These are phyloP conservation scores for Agapostemon virescens DNA, from an alignment of 2,888 invertebrate species.

Conservation along the genomic window DNA sequence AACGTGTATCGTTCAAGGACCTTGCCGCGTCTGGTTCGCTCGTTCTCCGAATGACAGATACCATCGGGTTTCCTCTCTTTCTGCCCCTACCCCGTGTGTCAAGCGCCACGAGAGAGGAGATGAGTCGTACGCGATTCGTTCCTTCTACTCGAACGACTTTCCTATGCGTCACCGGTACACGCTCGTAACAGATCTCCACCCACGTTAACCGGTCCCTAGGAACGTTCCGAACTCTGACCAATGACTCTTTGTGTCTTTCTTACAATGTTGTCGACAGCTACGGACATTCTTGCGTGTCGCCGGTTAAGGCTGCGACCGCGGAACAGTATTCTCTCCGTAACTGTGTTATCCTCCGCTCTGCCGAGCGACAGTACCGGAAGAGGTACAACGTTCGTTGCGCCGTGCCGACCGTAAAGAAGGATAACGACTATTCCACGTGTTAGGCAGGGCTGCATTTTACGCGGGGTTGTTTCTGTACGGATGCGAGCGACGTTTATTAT, in stretches of 20 bases:
- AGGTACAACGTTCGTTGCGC: too few species aligned
- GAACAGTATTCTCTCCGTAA: too few species aligned
- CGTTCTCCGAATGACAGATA: slow-evolving; percentile 71
- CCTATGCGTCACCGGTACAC: slow-evolving; percentile 65
- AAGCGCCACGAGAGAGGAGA: slow-evolving; percentile 42
- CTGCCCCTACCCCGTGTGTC: slow-evolving; percentile 34
- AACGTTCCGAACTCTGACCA: slow-evolving; percentile 22
- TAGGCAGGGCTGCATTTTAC: too few species aligned
- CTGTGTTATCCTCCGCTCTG: too few species aligned
- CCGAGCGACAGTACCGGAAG: too few species aligned
- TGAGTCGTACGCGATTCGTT: slow-evolving; percentile 45
- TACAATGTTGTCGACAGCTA: neutral
- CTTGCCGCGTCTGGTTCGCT: slow-evolving; percentile 63
- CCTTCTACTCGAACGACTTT: slow-evolving; percentile 54
- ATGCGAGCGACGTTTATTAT: neutral
- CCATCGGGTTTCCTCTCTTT: slow-evolving; percentile 51
- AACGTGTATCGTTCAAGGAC: slow-evolving; percentile 49
- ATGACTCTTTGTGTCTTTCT: slow-evolving; percentile 13
- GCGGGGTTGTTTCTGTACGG: too few species aligned
- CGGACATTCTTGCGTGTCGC: neutral
- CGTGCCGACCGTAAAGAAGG: too few species aligned
- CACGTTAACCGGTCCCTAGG: slow-evolving; percentile 59
- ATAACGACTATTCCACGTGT: too few species aligned
- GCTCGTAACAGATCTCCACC: slow-evolving; percentile 64
- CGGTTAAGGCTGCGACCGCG: neutral